Evolutionary conservation across 2,797 vertebrate species (phyloP).

Genomic region (Platalea minor): DNA sequence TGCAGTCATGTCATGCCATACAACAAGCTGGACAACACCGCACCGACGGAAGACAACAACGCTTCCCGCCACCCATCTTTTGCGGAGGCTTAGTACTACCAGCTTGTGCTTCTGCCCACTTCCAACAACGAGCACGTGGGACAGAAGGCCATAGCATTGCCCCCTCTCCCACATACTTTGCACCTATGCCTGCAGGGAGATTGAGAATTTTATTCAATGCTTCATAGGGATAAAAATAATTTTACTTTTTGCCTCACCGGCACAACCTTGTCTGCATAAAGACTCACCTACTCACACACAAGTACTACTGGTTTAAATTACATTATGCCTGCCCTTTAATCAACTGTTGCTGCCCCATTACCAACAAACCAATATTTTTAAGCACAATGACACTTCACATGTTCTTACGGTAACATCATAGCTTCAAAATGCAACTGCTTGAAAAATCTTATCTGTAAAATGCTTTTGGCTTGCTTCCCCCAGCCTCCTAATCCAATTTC

Average conservation of each 20-base stretch:
- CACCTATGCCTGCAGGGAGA: neutral
- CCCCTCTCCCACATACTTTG: neutral
- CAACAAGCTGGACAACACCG: neutral
- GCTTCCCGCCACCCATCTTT: neutral
- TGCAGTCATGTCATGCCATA: neutral
- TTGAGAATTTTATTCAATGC: neutral
- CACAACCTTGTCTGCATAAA: neutral
- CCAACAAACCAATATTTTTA: neutral
- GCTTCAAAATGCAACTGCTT: neutral
- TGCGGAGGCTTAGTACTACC: neutral
- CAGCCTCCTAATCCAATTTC: neutral
- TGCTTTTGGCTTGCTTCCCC: neutral
- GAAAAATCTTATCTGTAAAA: neutral
- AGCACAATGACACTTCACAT: neutral
- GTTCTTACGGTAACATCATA: neutral
- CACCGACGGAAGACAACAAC: accelerated
- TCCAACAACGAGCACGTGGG: accelerated
- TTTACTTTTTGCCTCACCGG: neutral
- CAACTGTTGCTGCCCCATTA: neutral
- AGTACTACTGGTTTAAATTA: neutral
- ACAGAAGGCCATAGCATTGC: neutral
- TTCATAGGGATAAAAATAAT: neutral
- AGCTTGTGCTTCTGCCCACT: neutral
- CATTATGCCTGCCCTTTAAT: neutral
- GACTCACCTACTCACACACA: neutral